Base-by-base conservation (phyloP, 2,797 vertebrate species). In the Tangara arthus region DNA sequence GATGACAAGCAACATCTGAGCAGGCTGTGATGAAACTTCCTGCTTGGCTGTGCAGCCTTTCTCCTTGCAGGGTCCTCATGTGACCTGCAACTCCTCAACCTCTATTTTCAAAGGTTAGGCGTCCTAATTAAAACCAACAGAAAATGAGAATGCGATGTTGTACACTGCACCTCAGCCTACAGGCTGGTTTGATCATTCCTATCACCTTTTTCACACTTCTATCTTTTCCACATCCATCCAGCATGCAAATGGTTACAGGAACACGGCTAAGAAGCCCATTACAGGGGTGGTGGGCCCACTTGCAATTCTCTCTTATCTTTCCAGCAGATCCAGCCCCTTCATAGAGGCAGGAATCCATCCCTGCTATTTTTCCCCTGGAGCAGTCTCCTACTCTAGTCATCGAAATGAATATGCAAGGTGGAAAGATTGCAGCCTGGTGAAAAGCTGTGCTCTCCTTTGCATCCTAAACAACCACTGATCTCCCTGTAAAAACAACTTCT, bases 361-460 rank as follows among this genome's bases (percentile, higher is more conserved):
- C 79, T 71, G 41, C 22, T 49, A 84, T 73, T 42, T 57, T 39
- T 1, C 26, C 87, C 93, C 82, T 26, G 72, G 28, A 96, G 95
- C 82, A 72, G 19, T 60, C 46, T 78, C n/a, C 34, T 73, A 30
- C 55, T 86, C 24, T 14, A 72, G 79, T 39, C 61, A 46, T 7
- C 2, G 0, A 81, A 88, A 93, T 95, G 92, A 93, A 94, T 95
- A 96, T 91, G 66, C 70, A 84, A 94, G 89, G 77, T 79, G 44
- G 95, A 70, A 86, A 95, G 91, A 89, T 49, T 66, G 73, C 77
- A 56, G 61, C 47, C 69, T 49, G 69, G 66, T 61, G 71, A 46
- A 94, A 90, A 78, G 39, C 68, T 35, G 23, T 39, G 52, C 53
- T 91, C 76, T 87, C 52, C 37, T 94, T 87, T 88, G 56, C 63